These are phyloP conservation scores for Semnornis frantzii DNA, from an alignment of 2,113 vertebrate species.

Conservation along the genomic window DNA sequence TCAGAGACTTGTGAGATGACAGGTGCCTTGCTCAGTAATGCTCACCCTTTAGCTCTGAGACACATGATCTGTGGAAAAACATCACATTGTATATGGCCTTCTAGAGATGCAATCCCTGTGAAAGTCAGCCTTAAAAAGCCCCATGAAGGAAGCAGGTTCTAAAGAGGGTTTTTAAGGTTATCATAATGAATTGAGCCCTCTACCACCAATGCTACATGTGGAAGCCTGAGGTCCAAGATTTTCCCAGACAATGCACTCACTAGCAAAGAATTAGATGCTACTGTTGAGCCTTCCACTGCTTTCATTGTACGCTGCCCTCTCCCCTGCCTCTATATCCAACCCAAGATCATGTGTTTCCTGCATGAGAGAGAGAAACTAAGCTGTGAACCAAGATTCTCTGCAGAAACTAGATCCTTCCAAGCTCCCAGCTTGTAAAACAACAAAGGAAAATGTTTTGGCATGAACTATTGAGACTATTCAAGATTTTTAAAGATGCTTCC, in stretches of 20 bases:
- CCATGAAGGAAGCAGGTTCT: background rate
- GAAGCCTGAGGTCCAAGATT: background rate
- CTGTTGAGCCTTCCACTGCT: background rate
- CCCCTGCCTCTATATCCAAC: background rate
- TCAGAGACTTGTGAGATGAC: background rate
- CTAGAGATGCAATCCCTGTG: background rate
- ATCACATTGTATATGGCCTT: background rate
- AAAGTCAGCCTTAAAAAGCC: background rate
- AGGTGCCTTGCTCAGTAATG: background rate
- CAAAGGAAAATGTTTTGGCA: background rate
- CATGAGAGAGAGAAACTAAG: background rate
- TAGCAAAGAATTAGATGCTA: background rate
- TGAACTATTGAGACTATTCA: background rate
- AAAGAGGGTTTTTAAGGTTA: background rate
- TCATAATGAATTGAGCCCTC: background rate
- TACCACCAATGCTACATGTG: background rate
- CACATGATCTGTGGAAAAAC: background rate
- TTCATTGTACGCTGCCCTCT: background rate
- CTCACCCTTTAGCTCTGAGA: background rate
- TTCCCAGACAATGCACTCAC: background rate
- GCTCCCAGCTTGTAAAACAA: background rate
- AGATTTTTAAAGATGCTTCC: background rate
- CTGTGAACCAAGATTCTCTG: background rate
- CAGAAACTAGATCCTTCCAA: background rate
- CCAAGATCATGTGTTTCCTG: background rate